Conservation (phyloP, 2,888 invertebrate genomes). For the Nomada hirtipes region DNA sequence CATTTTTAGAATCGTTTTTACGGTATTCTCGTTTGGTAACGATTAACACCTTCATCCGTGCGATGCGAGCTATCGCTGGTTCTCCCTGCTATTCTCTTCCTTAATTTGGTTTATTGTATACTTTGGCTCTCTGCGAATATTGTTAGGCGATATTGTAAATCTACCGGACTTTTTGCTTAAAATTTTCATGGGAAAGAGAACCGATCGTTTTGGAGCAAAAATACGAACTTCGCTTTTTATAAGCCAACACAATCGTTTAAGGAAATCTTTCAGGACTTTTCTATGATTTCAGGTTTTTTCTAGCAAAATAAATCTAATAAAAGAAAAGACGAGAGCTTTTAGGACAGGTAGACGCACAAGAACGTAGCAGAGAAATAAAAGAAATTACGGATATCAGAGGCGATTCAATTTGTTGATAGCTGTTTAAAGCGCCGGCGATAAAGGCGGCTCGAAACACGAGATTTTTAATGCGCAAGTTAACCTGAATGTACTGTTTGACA, state of each 20-base stretch:
- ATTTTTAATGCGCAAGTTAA: slow-evolving; percentile 16
- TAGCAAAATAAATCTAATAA: slow-evolving; percentile 10
- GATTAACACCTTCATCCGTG: no score
- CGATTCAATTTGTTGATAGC: background rate
- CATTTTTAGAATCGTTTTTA: background rate
- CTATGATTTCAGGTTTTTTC: background rate
- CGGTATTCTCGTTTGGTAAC: no score
- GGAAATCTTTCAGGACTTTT: no score
- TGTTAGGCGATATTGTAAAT: no score
- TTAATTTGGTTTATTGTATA: no score
- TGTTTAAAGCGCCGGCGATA: background rate
- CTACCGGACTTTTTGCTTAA: background rate
- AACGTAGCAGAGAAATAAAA: background rate
- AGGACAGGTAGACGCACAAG: background rate
- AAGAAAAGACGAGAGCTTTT: no score
- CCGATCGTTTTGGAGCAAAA: no score
- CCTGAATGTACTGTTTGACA: slow-evolving; percentile 9
- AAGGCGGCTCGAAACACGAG: slow-evolving; percentile 35
- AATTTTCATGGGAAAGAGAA: background rate
- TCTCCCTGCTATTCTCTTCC: no score
- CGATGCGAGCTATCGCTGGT: no score
- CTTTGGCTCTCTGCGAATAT: no score
- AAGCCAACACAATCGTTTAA: no score
- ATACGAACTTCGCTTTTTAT: no score
- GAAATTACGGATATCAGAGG: background rate